A percentile compares a stretch with the other conserved stretches of the same genome.
phyloP scores from a whole-genome alignment of 2,113 vertebrate species.

The Tylochromis polylepis region DNA sequence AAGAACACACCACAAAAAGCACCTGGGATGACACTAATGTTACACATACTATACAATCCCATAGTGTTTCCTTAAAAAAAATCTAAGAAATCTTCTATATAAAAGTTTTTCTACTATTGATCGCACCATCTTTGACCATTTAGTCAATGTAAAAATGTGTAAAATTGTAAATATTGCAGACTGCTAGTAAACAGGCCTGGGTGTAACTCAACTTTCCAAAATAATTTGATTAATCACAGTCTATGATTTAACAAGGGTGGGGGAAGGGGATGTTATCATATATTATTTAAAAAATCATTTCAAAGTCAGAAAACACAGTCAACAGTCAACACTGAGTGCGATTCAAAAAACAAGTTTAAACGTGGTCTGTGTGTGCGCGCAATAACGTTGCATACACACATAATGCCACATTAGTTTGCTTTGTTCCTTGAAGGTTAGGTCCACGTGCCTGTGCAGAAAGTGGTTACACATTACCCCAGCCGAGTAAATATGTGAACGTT shows the following conservation, averaged over 20 bases:
- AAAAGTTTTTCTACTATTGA: not conserved
- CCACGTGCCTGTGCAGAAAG: not conserved
- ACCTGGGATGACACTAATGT: not conserved
- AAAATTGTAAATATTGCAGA: too few species aligned
- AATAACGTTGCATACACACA: not conserved
- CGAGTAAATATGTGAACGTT: not conserved
- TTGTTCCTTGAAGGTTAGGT: not conserved
- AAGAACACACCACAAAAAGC: not conserved
- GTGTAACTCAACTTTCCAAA: too few species aligned
- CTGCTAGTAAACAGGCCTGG: too few species aligned
- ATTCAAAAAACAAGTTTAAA: not conserved
- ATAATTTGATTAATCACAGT: too few species aligned
- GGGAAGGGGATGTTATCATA: too few species aligned
- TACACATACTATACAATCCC: not conserved
- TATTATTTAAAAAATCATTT: too few species aligned
- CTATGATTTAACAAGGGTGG: too few species aligned
- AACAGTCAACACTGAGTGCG: not conserved
- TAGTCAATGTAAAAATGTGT: too few species aligned
- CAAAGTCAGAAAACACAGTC: not conserved
- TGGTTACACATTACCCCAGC: not conserved
- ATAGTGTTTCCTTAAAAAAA: not conserved
- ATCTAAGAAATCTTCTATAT: not conserved
- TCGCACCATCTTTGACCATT: too few species aligned
- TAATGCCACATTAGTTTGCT: not conserved
- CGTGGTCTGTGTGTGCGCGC: not conserved